Evolutionary conservation across 2,888 invertebrate species (phyloP).

Genomic region (Coenonympha glycerion): DNA sequence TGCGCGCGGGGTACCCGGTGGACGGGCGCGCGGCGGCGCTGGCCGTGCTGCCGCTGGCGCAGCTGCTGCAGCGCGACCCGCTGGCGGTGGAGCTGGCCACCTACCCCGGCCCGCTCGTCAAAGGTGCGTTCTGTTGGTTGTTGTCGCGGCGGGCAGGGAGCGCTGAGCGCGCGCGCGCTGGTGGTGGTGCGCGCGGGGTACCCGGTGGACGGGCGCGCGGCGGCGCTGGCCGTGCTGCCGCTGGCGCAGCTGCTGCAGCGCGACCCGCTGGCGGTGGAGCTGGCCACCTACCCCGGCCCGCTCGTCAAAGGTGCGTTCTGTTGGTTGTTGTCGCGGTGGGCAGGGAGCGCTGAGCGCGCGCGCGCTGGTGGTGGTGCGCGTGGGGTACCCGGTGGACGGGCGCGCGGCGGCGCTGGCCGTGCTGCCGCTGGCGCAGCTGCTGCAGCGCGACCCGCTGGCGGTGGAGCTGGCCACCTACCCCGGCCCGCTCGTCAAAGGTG

Average conservation of each 20-base stretch:
- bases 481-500: slow-evolving; percentile 84
- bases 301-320: slow-evolving; percentile 78
- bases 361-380: slow-evolving; percentile 81
- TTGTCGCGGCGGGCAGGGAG: not conserved
- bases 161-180: slow-evolving; percentile 59
- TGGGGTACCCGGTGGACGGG: slow-evolving; percentile 72
- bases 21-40: slow-evolving; percentile 23
- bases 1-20: slow-evolving; percentile 79
- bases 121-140: slow-evolving; percentile 55
- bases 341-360: slow-evolving; percentile 40
- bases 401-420: slow-evolving; percentile 42
- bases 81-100: slow-evolving; percentile 78
- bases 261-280: slow-evolving; percentile 78
- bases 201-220: slow-evolving; percentile 39
- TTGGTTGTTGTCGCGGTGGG: not conserved
- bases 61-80: slow-evolving; percentile 81
- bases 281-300: slow-evolving; percentile 88
- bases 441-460: slow-evolving; percentile 78
- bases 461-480: slow-evolving; percentile 83
- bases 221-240: slow-evolving; percentile 73
- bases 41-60: slow-evolving; percentile 81
- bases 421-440: slow-evolving; percentile 84
- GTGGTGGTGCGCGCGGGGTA: slow-evolving; percentile 84
- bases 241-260: slow-evolving; percentile 83
- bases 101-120: slow-evolving; percentile 90